Evolutionary conservation across 2,888 invertebrate genomes (phyloP), one percentile per base, ranked within the genome.

Genomic region (Lasius fuliginosus): DNA sequence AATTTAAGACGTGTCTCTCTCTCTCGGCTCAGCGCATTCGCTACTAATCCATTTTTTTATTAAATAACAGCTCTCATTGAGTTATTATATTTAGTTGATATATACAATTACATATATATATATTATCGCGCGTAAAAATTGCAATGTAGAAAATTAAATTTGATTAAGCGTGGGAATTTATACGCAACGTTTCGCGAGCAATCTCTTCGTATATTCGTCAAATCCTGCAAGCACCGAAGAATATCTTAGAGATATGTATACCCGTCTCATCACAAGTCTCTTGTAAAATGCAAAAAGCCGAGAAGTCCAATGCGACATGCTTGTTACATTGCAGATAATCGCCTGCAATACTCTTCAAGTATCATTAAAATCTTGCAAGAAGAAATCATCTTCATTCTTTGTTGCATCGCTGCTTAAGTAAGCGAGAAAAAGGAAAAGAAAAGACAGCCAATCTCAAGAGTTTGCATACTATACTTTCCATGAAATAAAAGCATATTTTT

Each of bases 291-390:
- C 46, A 65, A 33, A 15, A 65, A 65, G 30, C 30, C 46, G 64
- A 75, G 33, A 23, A 75, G 33, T 18, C 11, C 33, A 65, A 75
- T 65, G 46, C n/a, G 23, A 64, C 46, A 64, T 64, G 75, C 49
- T 46, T 65, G 49, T 75, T 82, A 76, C 68, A 58, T 64, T 56
- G 64, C 64, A 69, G 76, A 87, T 87, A 77, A 87, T 87, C 77
- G 86, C 68, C 65, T 76, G 53, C 67, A 75, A 83, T 86, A 84
- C 84, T 76, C 84, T 71, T 56, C 64, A 76, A 79, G 64, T 86
- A 81, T 84, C 64, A 42, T 84, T 75, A 64, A 64, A 64, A 46
- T 5, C 9, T 8, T 11, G 33, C 65, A 18, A 65, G 15, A 33
- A 33, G 46, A 46, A 49, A n/a, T 46, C 33, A 33, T 23, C 62